These are phyloP conservation scores for Monopterus albus DNA, from an alignment of 2,113 vertebrate species.

Conservation along the genomic window DNA sequence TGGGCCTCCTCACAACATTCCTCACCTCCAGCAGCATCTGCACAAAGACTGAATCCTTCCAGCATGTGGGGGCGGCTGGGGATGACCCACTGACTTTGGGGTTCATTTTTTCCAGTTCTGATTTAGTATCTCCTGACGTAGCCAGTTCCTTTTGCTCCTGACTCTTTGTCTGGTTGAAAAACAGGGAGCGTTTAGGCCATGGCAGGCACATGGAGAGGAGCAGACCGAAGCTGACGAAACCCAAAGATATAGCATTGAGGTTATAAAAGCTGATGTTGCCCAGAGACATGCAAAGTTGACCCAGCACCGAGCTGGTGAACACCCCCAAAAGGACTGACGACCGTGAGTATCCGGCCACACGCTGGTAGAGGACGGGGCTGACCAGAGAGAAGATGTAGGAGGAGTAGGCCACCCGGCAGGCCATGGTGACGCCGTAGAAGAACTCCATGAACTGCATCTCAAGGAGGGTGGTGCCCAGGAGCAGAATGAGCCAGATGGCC, in stretches of 20 bases:
- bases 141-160: constrained; percentile 64
- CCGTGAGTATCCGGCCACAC: constrained; percentile 91
- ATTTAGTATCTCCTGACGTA: not conserved
- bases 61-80: constrained; percentile 25
- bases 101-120: constrained; percentile 76
- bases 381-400: constrained; percentile 98
- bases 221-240: constrained; percentile 87
- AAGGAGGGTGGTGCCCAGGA: constrained; percentile 81
- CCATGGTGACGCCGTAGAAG: constrained; percentile 94
- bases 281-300: constrained; percentile 87
- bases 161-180: constrained; percentile 83
- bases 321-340: constrained; percentile 89
- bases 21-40: constrained; percentile 87
- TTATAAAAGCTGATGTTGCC: constrained; percentile 69
- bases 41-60: constrained; percentile 75
- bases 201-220: constrained; percentile 87
- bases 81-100: not conserved
- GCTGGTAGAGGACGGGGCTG: constrained; percentile 86
- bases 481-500: constrained; percentile 89
- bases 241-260: constrained; percentile 86
- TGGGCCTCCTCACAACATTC: constrained; percentile 71
- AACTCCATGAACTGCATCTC: constrained; percentile 97
- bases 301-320: constrained; percentile 92
- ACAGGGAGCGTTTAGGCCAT: constrained; percentile 90
- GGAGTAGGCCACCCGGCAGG: constrained; percentile 93